Evolutionary conservation across 2,113 vertebrate species (phyloP).

Genomic region (Uropsilus gracilis): DNA sequence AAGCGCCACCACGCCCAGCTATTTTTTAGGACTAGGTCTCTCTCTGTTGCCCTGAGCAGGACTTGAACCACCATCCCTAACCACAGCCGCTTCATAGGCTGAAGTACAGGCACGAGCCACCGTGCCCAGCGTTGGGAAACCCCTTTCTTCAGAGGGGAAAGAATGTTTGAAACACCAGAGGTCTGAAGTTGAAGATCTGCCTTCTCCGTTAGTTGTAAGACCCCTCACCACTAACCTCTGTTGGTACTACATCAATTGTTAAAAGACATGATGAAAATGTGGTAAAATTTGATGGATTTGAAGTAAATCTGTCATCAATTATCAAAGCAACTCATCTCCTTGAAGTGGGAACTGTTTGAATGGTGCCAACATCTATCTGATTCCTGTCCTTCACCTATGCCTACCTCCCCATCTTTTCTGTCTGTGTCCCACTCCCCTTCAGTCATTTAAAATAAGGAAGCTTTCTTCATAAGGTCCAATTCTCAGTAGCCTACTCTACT

Average conservation of each 20-base stretch:
- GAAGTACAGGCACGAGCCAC: no score
- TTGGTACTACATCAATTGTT: neutral
- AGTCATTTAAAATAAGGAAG: neutral
- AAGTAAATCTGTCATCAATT: neutral
- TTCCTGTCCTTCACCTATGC: neutral
- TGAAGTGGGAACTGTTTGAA: accelerated
- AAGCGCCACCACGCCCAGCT: no score
- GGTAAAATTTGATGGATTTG: neutral
- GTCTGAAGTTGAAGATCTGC: neutral
- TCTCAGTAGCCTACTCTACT: neutral
- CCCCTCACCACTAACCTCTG: neutral
- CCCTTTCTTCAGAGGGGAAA: neutral
- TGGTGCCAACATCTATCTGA: neutral
- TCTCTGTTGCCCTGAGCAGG: no score
- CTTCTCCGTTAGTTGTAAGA: neutral
- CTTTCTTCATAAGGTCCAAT: neutral
- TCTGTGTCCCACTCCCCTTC: neutral
- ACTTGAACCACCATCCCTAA: no score
- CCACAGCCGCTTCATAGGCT: no score
- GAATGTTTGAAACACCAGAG: neutral
- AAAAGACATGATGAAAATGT: neutral
- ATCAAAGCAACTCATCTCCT: neutral
- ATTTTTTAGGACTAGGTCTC: no score
- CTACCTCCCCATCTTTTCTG: neutral
- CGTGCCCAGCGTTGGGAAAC: no score